Base-by-base conservation (phyloP, 1,140 invertebrate species). In the Drosophila suzukii region DNA sequence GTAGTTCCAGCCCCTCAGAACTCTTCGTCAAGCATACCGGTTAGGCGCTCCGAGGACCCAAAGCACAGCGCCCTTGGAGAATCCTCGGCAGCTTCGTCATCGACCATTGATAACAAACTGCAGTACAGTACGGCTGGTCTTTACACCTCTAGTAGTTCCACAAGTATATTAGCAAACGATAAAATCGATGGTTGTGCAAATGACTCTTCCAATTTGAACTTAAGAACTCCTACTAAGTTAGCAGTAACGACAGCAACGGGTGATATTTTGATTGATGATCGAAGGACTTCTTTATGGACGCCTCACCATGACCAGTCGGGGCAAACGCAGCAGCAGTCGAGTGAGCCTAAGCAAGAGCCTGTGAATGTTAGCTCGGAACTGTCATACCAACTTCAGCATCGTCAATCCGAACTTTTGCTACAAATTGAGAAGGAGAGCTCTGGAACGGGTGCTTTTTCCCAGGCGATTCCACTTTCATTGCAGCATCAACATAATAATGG, bases 161-260 rank as follows among this genome's bases (percentile, higher is more conserved):
- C 58, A 30, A 67, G 36, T 49, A 47, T 57, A 49, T 47, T 56
- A 38, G 24, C 53, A 51, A 78, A 67, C 32, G 61, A 85, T 54
- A 89, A 81, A 89, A 81, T 59, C 49, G 82, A 89, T 84, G 84
- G 84, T 89, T 89, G 85, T 89, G 85, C 51, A 78, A 84, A 54
- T 72, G 80, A 89, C 70, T 73, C 83, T 74, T 84, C 82, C 43
- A 90, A 62, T 46, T 81, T 80, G 67, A 81, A 78, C 51, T 41
- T 88, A 73, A 83, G 76, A 75, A 89, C 68, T 89, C 73, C 84
- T 89, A 84, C 59, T 81, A 88, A 81, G 41, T 44, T 89, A 78
- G 51, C 68, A 70, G 65, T 85, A 88, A 67, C 78, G 72, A 50
- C 53, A 58, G 55, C 66, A 66, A 61, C 77, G 54, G 66, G 81